Conservation (phyloP, 2,797 vertebrate species). For the Falco peregrinus region DNA sequence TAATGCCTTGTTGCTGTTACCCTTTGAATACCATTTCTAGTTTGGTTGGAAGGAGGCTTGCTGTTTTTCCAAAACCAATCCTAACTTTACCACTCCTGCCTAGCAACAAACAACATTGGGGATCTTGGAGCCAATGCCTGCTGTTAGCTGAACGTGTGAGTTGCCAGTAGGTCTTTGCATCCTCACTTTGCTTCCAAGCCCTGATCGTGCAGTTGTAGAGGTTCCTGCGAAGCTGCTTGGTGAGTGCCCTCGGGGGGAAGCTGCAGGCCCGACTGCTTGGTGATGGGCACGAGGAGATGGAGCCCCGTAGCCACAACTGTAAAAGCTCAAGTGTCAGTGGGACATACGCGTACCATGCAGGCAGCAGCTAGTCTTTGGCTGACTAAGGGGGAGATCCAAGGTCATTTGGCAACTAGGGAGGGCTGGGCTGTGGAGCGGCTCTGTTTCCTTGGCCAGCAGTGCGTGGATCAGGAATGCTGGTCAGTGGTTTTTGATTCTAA, state of each 20-base stretch:
- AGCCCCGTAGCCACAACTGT: neutral
- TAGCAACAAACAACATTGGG: conserved; percentile 23
- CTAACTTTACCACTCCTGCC: neutral
- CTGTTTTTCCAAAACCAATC: conserved; percentile 39
- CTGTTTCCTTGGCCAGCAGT: conserved; percentile 47
- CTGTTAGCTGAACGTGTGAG: neutral
- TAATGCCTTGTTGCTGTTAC: neutral
- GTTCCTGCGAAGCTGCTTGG: neutral
- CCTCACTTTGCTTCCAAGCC: neutral
- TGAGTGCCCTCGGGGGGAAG: neutral
- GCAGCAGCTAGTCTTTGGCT: neutral
- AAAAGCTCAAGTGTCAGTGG: neutral
- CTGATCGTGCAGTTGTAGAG: rapidly evolving
- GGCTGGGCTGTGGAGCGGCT: neutral
- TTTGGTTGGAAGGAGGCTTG: neutral
- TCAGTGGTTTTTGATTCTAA: neutral
- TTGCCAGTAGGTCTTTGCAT: neutral
- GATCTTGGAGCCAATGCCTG: neutral
- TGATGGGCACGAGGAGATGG: neutral
- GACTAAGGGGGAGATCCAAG: neutral
- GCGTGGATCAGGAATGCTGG: neutral
- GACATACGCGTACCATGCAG: neutral
- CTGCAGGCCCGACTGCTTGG: neutral
- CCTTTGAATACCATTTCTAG: neutral
- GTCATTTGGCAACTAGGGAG: neutral